These are phyloP conservation scores for Labeo calbasu DNA, from an alignment of 2,797 vertebrate species.

Conservation along the genomic window DNA sequence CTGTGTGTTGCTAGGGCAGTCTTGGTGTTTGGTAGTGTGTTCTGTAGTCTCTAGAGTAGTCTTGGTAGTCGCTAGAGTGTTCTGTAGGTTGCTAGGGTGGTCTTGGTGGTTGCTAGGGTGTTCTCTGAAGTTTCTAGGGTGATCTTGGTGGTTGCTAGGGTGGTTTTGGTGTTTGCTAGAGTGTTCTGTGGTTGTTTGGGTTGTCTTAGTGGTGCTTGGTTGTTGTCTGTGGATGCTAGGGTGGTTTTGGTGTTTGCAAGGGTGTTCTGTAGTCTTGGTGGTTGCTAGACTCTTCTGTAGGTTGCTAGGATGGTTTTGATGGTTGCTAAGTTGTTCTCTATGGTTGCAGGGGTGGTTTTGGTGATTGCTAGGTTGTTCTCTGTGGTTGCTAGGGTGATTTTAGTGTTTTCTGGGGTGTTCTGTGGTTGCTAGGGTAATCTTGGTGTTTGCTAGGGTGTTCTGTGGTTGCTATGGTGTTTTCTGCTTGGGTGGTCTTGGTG, in stretches of 20 bases:
- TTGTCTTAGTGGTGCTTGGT: no score
- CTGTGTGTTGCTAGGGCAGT: not conserved
- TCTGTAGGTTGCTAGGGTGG: no score
- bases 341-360: not conserved
- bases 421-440: not conserved
- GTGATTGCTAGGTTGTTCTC: not conserved
- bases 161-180: not conserved
- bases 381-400: not conserved
- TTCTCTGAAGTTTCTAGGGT: not conserved
- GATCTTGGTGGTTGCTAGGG: not conserved
- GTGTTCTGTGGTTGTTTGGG: no score
- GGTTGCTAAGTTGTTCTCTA: not conserved
- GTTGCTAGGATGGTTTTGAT: not conserved
- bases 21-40: not conserved
- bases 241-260: not conserved
- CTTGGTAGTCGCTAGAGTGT: no score
- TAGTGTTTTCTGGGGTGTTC: not conserved
- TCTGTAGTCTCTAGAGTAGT: no score
- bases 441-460: not conserved
- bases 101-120: not conserved
- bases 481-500: not conserved
- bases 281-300: no score
- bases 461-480: not conserved
- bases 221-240: no score
- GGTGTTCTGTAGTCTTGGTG: not conserved